Base-by-base conservation (phyloP, 2,888 invertebrate genomes). In the Amphimallon solstitiale region DNA sequence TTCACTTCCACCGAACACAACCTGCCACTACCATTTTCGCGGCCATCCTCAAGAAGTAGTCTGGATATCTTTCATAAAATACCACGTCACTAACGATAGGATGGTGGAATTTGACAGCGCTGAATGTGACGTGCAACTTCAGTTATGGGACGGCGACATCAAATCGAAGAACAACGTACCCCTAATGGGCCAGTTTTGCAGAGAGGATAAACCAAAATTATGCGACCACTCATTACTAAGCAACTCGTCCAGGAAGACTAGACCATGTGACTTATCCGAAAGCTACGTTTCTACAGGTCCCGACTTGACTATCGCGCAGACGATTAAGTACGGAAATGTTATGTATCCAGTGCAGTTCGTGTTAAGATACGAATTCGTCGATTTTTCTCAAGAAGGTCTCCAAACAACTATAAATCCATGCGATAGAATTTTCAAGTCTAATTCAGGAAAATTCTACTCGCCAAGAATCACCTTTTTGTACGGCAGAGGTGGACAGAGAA, bases 51-150 rank as follows among this genome's bases (percentile, higher is more conserved):
- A 89, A 76, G 92, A 92, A 82, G 89, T 91, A 67, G 92, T 93
- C 21, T 93, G 93, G 93, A 87, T 93, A 71, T 92, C 92, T 21
- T 93, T 93, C 79, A 88, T 92, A 75, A 92, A 93, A 81, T 93
- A 93, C 79, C 91, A 92, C 82, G 90, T 92, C 1, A 89, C 89
- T 38, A 78, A 77, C 49, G 76, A 77, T 49, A 87, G 87, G 48
- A 85, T 87, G 0, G 90, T 89, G 70, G 87, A 88, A 10, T 89
- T 89, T 75, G 90, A 90, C 75, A 85, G 88, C 63, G 87, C 88
- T 46, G 91, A 92, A 73, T 92, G 92, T 77, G 90, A 91, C 63
- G 90, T 92, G 4, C 87, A 90, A 71, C 85, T 92, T 23, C 87
- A 90, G 52, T 89, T 92, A 69, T 91, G 91, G 91, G 92, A 92